Percentiles rank a stretch among this genome's conserved stretches.
phyloP scores from a whole-genome alignment of 2,113 vertebrate genomes.

The Albula goreensis region DNA sequence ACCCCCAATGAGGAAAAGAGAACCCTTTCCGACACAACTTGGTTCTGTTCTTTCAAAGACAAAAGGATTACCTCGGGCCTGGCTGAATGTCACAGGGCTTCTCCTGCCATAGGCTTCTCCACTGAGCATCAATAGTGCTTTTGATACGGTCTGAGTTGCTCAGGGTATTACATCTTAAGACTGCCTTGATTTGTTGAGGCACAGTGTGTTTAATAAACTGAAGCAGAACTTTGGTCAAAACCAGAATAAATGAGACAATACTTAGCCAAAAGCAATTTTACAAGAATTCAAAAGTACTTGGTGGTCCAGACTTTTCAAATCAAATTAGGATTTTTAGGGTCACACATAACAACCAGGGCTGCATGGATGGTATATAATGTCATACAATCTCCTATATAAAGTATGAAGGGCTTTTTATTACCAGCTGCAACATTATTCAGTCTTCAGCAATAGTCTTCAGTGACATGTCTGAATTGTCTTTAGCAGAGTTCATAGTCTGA shows the following conservation, averaged over 20 bases:
- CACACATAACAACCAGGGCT: not conserved
- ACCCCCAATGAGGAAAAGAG: not conserved
- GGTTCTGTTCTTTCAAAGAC: not conserved
- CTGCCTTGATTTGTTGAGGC: not conserved
- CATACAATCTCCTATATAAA: too few species aligned
- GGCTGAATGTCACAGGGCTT: not conserved
- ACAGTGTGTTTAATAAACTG: not conserved
- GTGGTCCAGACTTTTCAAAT: too few species aligned
- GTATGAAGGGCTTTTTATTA: too few species aligned
- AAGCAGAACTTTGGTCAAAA: not conserved
- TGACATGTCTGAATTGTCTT: too few species aligned
- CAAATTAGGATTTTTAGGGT: too few species aligned
- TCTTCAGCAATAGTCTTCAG: too few species aligned
- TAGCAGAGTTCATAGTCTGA: not conserved
- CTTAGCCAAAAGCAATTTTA: too few species aligned
- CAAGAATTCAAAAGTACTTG: too few species aligned
- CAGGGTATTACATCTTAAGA: not conserved
- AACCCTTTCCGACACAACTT: not conserved
- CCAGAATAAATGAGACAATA: not conserved
- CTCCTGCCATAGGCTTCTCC: not conserved
- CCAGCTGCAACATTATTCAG: too few species aligned
- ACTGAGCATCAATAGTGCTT: constrained; percentile 5
- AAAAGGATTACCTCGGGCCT: constrained; percentile 6
- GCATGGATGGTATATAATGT: too few species aligned
- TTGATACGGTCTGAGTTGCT: not conserved